These are phyloP conservation scores for Drosophila ercepeae DNA, from an alignment of 1,140 invertebrate species.

Conservation along the genomic window DNA sequence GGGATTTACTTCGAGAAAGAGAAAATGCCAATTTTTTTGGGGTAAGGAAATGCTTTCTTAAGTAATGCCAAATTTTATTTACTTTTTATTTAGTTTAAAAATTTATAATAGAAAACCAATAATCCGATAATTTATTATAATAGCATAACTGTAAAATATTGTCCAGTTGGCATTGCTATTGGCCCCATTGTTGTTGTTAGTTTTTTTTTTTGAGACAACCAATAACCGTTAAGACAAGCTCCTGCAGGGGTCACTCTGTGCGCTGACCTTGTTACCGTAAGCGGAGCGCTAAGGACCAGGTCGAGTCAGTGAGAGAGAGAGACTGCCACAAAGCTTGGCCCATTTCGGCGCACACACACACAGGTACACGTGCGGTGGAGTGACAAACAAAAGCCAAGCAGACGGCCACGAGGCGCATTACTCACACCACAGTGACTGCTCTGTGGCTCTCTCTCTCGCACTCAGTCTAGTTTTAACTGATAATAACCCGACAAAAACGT, in stretches of 20 bases:
- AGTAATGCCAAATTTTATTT: too few relatives aligned
- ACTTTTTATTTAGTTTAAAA: too few relatives aligned
- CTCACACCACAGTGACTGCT: conserved; percentile 42
- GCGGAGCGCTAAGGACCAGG: conserved; percentile 25
- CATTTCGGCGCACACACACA: conserved; percentile 22
- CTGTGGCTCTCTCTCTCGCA: conserved; percentile 40
- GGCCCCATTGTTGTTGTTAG: neutral
- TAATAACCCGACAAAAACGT: conserved; percentile 78
- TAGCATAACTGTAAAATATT: too few relatives aligned
- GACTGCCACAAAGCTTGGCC: conserved; percentile 28
- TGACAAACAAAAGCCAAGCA: conserved; percentile 3
- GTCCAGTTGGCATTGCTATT: too few relatives aligned
- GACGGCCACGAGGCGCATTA: conserved; percentile 46
- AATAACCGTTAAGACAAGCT: neutral
- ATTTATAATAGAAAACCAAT: too few relatives aligned
- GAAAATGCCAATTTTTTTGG: too few relatives aligned
- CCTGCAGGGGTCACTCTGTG: conserved; percentile 16
- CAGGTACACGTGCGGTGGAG: conserved; percentile 2
- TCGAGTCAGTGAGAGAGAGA: neutral
- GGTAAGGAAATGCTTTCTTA: neutral
- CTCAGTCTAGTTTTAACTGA: conserved; percentile 74
- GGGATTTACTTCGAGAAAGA: too few relatives aligned
- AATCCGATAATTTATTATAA: too few relatives aligned
- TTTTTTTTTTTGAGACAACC: too few relatives aligned
- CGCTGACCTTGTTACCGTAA: conserved; percentile 40